These are phyloP conservation scores for Phoxinus dragarum DNA, from an alignment of 2,797 vertebrate genomes.

Conservation along the genomic window DNA sequence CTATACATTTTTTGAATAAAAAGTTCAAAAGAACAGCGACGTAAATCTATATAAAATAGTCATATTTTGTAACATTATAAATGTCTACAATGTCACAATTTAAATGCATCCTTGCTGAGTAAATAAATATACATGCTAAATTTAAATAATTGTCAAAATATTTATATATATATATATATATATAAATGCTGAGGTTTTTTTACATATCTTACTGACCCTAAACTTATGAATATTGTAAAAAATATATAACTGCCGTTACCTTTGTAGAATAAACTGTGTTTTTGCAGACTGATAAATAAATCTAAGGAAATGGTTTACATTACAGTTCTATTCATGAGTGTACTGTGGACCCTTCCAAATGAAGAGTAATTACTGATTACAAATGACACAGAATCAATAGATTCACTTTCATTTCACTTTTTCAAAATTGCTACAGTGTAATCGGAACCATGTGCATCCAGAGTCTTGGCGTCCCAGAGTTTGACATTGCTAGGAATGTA, in stretches of 20 bases:
- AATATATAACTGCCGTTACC: not conserved
- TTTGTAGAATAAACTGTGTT: not conserved
- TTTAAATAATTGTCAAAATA: no score
- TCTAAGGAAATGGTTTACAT: not conserved
- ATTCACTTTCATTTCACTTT: constrained; percentile 35
- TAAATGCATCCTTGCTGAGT: not conserved
- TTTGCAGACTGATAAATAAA: not conserved
- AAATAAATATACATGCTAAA: not conserved
- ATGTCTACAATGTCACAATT: not conserved
- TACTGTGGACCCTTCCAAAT: not conserved
- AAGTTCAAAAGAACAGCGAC: not conserved
- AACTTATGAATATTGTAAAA: not conserved
- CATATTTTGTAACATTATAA: not conserved
- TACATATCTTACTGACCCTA: not conserved
- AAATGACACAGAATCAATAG: constrained; percentile 8
- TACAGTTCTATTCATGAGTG: constrained; percentile 3
- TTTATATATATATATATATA: no score
- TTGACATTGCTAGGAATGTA: constrained; percentile 93
- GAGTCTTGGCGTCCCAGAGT: constrained; percentile 85
- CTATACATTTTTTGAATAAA: not conserved
- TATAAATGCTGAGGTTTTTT: not conserved
- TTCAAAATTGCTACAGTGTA: constrained; percentile 74
- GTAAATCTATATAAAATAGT: not conserved
- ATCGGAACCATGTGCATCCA: constrained; percentile 79
- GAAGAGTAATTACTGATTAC: constrained; percentile 16